Evolutionary conservation across 2,888 invertebrate genomes (phyloP).

Genomic region (Tetragonula carbonaria): DNA sequence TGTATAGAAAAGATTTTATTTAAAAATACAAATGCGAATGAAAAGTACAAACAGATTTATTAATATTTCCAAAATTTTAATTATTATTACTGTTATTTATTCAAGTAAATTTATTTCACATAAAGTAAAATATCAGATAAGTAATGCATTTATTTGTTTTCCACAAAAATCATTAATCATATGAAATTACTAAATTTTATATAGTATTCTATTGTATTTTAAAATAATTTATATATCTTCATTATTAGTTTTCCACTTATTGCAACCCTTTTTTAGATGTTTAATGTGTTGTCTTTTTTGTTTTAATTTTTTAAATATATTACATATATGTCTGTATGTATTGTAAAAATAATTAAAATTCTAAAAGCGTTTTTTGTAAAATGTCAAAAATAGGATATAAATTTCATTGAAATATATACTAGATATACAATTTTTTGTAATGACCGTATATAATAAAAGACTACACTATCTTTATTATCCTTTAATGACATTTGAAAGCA

Average conservation of each 20-base stretch:
- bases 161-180: conserved; percentile 17
- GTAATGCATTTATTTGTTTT: conserved; percentile 6
- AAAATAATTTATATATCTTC: conserved; percentile 28
- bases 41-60: conserved; percentile 25
- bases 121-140: not conserved
- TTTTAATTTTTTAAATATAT: not conserved
- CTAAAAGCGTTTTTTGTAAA: not conserved
- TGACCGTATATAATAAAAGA: not conserved
- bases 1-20: conserved; percentile 15
- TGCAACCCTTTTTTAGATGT: conserved; percentile 29
- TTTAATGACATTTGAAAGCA: not conserved
- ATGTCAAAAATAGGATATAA: not conserved
- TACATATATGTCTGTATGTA: not conserved
- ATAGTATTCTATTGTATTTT: conserved; percentile 14
- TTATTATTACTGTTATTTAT: not conserved
- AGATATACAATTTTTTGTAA: not conserved
- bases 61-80: conserved; percentile 15
- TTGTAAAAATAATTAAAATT: not conserved
- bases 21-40: conserved; percentile 9
- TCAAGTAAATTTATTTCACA: not conserved
- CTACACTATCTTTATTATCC: not conserved
- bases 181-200: conserved; percentile 28
- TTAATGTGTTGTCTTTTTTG: conserved; percentile 12
- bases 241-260: conserved; percentile 37
- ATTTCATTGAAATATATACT: not conserved